Base-by-base conservation (phyloP, 2,888 invertebrate species). In the Dryobotodes eremita region DNA sequence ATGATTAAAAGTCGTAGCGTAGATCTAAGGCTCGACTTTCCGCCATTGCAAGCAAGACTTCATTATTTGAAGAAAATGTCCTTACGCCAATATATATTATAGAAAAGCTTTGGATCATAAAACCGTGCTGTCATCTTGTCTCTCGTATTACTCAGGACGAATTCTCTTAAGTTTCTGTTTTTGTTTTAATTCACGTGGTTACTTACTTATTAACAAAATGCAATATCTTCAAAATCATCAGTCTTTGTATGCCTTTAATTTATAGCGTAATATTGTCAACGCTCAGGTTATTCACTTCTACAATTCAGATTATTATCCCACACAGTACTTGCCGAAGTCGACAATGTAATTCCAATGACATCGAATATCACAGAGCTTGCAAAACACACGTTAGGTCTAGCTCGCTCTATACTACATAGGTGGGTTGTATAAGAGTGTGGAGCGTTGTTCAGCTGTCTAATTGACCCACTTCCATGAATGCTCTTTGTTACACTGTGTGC, bases 401-500 rank as follows among this genome's bases (percentile, higher is more conserved):
- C 64, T 50, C 31, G n/a, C 20, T 70, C n/a, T 61, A 61, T 46
- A 46, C 2, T 26, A 64, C 66, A 74, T 80, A 75, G 68, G 88
- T 71, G 55, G 74, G 73, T 71, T 64, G 76, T 59, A 77, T 85
- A 80, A 84, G 57, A 77, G 71, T 76, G 78, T 84, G 77, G 70
- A 86, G 78, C 71, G 71, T 71, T 80, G 69, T 83, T 81, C 79
- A 76, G 80, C 73, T 74, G 75, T 71, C 71, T 85, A 85, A 88
- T 87, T 84, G 85, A 87, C 85, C 87, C 31, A 87, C 77, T 88
- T 88, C 23, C 75, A 75, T 61, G 61, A 42, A 48, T 86, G 48
- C 76, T 76, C 84, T 83, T 80, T 86, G 80, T 83, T 86, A 86
- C 11, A 69, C 80, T 86, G 83, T 82, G 83, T 79, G 65, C 66